Conservation (phyloP, 2,113 vertebrate genomes). For the Urocolius indicus region DNA sequence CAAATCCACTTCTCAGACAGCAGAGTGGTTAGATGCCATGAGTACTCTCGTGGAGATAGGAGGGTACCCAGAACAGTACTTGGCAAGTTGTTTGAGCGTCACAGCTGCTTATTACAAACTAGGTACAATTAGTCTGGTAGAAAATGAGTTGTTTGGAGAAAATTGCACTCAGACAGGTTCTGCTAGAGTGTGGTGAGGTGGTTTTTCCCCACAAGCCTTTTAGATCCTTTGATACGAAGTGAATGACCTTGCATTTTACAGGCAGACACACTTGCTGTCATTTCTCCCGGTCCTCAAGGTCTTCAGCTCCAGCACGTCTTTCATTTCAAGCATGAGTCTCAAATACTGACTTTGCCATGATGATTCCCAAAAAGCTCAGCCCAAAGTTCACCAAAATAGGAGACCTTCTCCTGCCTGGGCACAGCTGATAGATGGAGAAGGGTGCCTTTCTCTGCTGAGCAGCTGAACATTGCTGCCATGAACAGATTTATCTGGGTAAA, state of each 20-base stretch:
- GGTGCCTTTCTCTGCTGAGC: not conserved
- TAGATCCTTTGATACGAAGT: not conserved
- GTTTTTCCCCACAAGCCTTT: not conserved
- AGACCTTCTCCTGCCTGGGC: not conserved
- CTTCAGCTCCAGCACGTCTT: not conserved
- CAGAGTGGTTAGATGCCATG: accelerated
- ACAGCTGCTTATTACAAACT: not conserved
- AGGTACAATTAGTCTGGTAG: not conserved
- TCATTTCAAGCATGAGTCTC: too few relatives aligned
- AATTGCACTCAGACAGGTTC: not conserved
- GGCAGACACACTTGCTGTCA: not conserved
- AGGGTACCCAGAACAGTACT: not conserved
- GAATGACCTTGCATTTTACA: not conserved
- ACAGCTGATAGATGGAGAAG: not conserved
- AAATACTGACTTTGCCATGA: not conserved
- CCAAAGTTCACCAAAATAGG: not conserved
- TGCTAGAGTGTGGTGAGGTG: not conserved
- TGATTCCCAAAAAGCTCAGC: not conserved
- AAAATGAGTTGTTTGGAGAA: not conserved
- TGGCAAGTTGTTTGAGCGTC: not conserved
- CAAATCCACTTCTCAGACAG: not conserved
- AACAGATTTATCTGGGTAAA: not conserved
- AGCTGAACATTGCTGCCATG: not conserved
- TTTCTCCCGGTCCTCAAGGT: not conserved
- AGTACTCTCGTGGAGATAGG: not conserved